Evolutionary conservation across 2,797 vertebrate species (phyloP).

Genomic region (Chelon labrosus): DNA sequence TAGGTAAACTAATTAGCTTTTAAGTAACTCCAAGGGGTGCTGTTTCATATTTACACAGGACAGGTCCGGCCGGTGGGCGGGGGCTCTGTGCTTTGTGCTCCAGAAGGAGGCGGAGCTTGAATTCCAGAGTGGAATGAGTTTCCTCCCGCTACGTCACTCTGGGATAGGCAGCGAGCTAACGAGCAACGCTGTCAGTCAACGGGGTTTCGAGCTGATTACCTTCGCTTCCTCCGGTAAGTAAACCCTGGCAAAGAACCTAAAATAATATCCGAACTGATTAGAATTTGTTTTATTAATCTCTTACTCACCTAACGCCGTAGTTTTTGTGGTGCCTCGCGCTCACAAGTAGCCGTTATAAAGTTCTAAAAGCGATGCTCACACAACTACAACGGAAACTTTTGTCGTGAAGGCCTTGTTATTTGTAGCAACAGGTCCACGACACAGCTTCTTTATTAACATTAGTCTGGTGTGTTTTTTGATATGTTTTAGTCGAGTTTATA

Average conservation of each 20-base stretch:
- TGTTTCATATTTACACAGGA: not conserved
- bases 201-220: slow-evolving; percentile 55
- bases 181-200: slow-evolving; percentile 65
- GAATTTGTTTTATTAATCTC: not conserved
- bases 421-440: slow-evolving; percentile 80
- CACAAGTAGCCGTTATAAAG: slow-evolving; percentile 47
- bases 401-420: slow-evolving; percentile 75
- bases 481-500: not conserved
- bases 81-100: slow-evolving; percentile 7
- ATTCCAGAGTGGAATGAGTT: slow-evolving; percentile 79
- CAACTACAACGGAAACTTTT: slow-evolving; percentile 80
- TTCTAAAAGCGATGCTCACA: slow-evolving; percentile 63
- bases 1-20: not conserved
- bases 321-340: not conserved
- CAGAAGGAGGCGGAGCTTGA: slow-evolving; percentile 70
- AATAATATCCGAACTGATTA: fast-evolving
- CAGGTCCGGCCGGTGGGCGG: slow-evolving; percentile 16
- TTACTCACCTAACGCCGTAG: fast-evolving
- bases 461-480: not conserved
- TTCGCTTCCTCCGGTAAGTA: slow-evolving; percentile 55
- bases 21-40: not conserved
- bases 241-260: not conserved
- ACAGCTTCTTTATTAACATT: not conserved
- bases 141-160: slow-evolving; percentile 78
- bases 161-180: slow-evolving; percentile 71